Conservation (phyloP, 2,888 invertebrate genomes). For the Tethea ocularis region DNA sequence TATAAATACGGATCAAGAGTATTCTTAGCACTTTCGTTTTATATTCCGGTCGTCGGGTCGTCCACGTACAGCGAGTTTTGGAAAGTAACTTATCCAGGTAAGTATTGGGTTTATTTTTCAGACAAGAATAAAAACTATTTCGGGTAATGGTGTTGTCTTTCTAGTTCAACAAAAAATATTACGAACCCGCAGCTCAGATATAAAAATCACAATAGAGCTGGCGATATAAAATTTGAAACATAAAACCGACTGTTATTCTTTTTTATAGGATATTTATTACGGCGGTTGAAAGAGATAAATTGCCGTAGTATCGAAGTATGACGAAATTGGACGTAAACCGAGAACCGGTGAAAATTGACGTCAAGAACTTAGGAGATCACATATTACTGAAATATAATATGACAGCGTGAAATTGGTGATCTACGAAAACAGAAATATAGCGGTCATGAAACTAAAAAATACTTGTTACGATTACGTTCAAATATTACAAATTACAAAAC, state of each 20-base stretch:
- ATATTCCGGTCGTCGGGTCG: background rate
- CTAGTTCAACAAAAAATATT: slow-evolving; percentile 12
- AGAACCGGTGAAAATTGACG: slow-evolving; percentile 47
- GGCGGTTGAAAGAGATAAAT: slow-evolving; percentile 49
- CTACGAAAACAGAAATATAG: slow-evolving; percentile 22
- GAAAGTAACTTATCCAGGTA: background rate
- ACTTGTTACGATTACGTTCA: background rate
- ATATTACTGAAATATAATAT: slow-evolving; percentile 42
- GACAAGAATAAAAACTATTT: background rate
- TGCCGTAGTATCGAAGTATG: slow-evolving; percentile 43
- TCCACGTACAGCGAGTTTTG: background rate
- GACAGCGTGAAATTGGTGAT: slow-evolving; percentile 63
- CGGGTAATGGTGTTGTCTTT: background rate
- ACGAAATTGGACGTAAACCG: slow-evolving; percentile 47
- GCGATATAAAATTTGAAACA: slow-evolving; percentile 50
- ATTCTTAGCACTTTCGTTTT: background rate
- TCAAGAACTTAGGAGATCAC: slow-evolving; percentile 41
- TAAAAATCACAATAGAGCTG: slow-evolving; percentile 45
- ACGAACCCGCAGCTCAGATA: slow-evolving; percentile 31
- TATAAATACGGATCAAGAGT: background rate
- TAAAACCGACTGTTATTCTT: slow-evolving; percentile 44
- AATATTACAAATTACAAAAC: background rate
- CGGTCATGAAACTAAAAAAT: slow-evolving; percentile 26
- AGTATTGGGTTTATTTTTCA: background rate
- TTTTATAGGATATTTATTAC: slow-evolving; percentile 25